These are phyloP conservation scores for Fulmarus glacialis DNA, from an alignment of 2,113 vertebrate genomes.

Conservation along the genomic window DNA sequence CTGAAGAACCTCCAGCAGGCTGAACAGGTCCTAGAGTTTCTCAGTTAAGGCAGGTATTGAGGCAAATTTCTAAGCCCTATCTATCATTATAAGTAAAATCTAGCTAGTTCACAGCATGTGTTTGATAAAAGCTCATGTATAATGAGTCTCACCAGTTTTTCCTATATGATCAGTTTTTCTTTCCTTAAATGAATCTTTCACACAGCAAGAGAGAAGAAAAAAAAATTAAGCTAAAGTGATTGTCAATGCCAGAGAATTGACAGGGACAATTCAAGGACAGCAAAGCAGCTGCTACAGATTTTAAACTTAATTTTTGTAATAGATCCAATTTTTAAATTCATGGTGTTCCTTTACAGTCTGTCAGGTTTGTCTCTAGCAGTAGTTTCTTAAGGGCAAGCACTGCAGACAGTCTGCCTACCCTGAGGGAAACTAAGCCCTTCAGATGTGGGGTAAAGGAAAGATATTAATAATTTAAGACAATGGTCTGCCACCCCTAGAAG, in stretches of 20 bases:
- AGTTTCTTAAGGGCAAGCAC: slow-evolving; percentile 53
- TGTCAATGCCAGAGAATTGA: neutral
- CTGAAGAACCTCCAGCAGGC: neutral
- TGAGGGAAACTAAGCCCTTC: slow-evolving; percentile 46
- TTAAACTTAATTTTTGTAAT: slow-evolving; percentile 40
- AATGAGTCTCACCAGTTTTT: neutral
- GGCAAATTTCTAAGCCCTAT: neutral
- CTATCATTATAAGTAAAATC: neutral
- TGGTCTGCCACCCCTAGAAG: neutral
- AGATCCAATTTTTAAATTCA: neutral
- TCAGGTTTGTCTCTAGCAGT: slow-evolving; percentile 7
- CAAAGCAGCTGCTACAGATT: neutral
- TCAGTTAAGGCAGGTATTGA: neutral
- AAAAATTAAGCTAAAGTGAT: neutral
- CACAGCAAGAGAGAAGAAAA: neutral
- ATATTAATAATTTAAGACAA: slow-evolving; percentile 53
- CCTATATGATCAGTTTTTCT: neutral
- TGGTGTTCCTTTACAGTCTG: neutral
- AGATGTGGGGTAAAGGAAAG: slow-evolving; percentile 41
- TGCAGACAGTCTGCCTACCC: slow-evolving; percentile 40
- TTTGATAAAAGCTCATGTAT: neutral
- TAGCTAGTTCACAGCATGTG: neutral
- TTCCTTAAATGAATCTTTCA: neutral
- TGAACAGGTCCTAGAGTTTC: neutral
- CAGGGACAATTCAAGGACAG: slow-evolving; percentile 46